Evolutionary conservation across 2,113 vertebrate species (phyloP).

Genomic region (Paradoxurus hermaphroditus): DNA sequence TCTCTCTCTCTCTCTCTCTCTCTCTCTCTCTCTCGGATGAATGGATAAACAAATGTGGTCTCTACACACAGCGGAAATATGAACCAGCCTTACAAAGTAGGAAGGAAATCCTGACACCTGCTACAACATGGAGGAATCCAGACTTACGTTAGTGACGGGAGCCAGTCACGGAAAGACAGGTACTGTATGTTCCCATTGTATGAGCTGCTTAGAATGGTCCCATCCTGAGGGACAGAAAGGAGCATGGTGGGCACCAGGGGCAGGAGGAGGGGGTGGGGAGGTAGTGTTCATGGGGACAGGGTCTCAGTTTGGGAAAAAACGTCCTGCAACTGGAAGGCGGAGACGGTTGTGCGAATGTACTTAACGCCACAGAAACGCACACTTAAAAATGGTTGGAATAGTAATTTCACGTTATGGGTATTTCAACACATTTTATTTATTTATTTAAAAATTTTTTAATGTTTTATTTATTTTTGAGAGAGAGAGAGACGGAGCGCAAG

Average conservation of each 20-base stretch:
- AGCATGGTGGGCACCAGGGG: rapidly evolving
- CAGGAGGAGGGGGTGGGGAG: rapidly evolving
- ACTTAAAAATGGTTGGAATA: not conserved
- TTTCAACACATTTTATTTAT: not conserved
- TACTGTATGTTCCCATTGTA: rapidly evolving
- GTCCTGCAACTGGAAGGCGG: rapidly evolving
- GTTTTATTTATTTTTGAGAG: too few relatives aligned
- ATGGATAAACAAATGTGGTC: not conserved
- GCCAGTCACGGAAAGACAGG: not conserved
- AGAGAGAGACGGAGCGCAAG: too few relatives aligned
- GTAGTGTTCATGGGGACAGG: not conserved
- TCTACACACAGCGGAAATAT: not conserved
- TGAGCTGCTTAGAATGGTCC: too few relatives aligned
- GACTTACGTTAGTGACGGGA: not conserved
- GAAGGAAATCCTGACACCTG: not conserved
- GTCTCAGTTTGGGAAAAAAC: not conserved
- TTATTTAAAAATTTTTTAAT: too few relatives aligned
- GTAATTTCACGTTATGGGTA: not conserved
- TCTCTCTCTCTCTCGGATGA: not conserved
- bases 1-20: too few relatives aligned
- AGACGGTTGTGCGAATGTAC: rapidly evolving
- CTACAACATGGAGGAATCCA: rapidly evolving
- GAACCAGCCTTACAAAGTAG: not conserved
- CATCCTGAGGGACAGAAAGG: not conserved
- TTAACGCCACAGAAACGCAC: rapidly evolving